Conservation (phyloP, 30 jellyfish, hydroid and myxozoan genomes). For the Nemopilema nomurai region DNA sequence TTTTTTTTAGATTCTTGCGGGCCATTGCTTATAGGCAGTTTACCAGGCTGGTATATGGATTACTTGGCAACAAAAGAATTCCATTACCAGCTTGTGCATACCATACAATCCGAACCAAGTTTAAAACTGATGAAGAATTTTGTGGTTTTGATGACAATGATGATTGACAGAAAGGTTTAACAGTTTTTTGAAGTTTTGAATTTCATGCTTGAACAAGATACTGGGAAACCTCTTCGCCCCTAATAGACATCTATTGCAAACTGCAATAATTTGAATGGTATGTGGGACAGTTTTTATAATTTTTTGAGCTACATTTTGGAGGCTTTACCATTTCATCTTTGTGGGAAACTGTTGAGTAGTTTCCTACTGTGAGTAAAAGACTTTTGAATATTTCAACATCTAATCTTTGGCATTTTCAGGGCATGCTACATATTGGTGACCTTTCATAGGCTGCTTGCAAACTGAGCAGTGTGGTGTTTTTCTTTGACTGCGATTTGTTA, state of each 20-base stretch:
- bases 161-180: neutral
- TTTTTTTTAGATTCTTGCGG: slow-evolving; percentile 1
- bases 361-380: neutral
- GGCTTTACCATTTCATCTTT: neutral
- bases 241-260: neutral
- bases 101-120: slow-evolving; percentile 6
- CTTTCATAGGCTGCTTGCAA: neutral
- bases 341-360: neutral
- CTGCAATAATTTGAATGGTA: neutral
- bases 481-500: neutral
- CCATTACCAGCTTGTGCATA: slow-evolving; percentile 39
- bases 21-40: slow-evolving; percentile 22
- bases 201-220: neutral
- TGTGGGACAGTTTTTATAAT: neutral
- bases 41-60: slow-evolving; percentile 24
- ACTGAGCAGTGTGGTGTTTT: neutral
- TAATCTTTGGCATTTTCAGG: neutral
- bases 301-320: neutral
- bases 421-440: neutral
- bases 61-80: slow-evolving; percentile 11
- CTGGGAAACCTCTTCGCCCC: neutral
- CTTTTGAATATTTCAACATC: neutral
- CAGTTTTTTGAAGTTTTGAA: neutral
- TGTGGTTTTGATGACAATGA: slow-evolving; percentile 2
- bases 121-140: slow-evolving; percentile 12